A percentile compares a stretch with the other conserved stretches of the same genome.
Conservation (phyloP, 2,797 vertebrate genomes). For the Pseudopleuronectes americanus region DNA sequence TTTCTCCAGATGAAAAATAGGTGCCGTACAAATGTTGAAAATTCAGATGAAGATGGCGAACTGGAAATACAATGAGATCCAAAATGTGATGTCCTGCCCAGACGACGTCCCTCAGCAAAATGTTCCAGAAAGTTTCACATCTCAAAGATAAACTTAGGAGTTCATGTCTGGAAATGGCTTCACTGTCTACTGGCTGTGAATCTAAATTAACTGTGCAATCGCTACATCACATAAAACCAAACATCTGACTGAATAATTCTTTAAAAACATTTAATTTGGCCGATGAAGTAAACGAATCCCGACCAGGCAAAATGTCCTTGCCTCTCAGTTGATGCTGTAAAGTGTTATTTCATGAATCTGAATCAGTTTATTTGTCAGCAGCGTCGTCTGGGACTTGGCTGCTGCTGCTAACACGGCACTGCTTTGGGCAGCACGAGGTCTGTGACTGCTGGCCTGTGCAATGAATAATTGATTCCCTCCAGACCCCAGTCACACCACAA, state of each 20-base stretch:
- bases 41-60: too few species aligned
- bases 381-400: slow-evolving; percentile 28
- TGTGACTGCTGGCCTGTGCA: slow-evolving; percentile 49
- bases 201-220: background rate
- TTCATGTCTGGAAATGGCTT: too few species aligned
- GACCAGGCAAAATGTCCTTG: background rate
- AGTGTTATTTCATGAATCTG: slow-evolving; percentile 13
- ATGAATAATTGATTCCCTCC: slow-evolving; percentile 79
- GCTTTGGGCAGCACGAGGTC: slow-evolving; percentile 48
- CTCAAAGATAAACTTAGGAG: too few species aligned
- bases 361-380: slow-evolving; percentile 34
- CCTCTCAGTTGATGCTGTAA: background rate
- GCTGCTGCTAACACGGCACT: slow-evolving; percentile 12
- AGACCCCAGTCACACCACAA: slow-evolving; percentile 49
- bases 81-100: too few species aligned
- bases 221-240: background rate
- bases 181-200: background rate
- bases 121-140: too few species aligned
- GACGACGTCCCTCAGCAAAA: too few species aligned
- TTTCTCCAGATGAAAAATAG: too few species aligned
- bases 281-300: background rate
- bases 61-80: too few species aligned
- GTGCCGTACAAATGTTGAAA: too few species aligned
- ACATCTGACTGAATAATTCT: background rate
- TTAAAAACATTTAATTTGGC: background rate